Conservation (phyloP, 2,888 invertebrate species). For the Erebia ligea region DNA sequence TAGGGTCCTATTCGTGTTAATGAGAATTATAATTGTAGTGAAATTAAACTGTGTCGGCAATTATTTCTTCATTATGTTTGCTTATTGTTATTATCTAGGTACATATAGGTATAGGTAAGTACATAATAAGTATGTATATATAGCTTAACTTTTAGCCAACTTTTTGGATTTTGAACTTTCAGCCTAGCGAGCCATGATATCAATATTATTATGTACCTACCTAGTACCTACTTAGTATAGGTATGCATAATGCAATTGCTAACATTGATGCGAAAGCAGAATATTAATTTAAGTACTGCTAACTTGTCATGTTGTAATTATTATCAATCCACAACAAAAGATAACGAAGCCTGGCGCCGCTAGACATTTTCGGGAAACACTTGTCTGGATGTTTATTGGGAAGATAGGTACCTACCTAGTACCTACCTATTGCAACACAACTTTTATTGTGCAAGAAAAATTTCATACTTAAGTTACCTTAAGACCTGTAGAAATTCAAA, state of each 20-base stretch:
- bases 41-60: constrained; percentile 57
- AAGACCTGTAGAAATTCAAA: too few relatives aligned
- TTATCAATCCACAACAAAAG: constrained; percentile 53
- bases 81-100: background rate
- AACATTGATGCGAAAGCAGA: too few relatives aligned
- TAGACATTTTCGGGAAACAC: constrained; percentile 56
- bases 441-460: background rate
- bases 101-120: background rate
- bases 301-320: constrained; percentile 22
- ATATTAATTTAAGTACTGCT: background rate
- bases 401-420: too few relatives aligned
- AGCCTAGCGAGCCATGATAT: too few relatives aligned
- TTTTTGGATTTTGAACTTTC: too few relatives aligned
- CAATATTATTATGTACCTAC: too few relatives aligned
- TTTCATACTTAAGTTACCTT: too few relatives aligned
- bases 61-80: constrained; percentile 36
- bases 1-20: constrained; percentile 57
- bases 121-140: background rate
- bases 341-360: constrained; percentile 62
- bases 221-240: too few relatives aligned
- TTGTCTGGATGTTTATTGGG: constrained; percentile 18
- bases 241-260: too few relatives aligned
- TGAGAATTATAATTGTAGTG: constrained; percentile 67
- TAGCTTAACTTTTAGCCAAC: too few relatives aligned
- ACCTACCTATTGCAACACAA: too few relatives aligned